Evolutionary conservation across 2,888 invertebrate species (phyloP).

Genomic region (Morpho helenor): DNA sequence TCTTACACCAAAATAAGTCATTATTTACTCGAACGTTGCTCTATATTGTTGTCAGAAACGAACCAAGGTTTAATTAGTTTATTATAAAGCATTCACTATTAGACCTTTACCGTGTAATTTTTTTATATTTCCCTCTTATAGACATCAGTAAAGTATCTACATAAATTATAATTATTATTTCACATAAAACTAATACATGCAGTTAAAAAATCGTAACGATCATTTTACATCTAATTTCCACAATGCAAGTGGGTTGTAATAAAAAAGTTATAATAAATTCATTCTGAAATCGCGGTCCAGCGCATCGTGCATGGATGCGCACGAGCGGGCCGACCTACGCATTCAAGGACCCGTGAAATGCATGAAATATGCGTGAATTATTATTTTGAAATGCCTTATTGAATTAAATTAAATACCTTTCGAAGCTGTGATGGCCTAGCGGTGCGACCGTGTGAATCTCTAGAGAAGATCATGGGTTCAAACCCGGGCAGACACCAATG

Average conservation of each 20-base stretch:
- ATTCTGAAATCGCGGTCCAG: conserved; percentile 60
- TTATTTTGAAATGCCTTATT: conserved; percentile 29
- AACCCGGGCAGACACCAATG: no score
- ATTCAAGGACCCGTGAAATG: conserved; percentile 68
- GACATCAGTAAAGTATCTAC: no score
- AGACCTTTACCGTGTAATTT: background rate
- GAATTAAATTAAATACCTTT: conserved; percentile 10
- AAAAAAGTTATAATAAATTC: conserved; percentile 20
- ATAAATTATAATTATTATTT: background rate
- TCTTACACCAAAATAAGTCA: no score
- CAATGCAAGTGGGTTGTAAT: conserved; percentile 5
- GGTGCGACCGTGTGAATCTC: no score
- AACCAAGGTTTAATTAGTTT: background rate
- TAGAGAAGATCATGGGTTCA: no score
- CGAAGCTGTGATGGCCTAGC: no score
- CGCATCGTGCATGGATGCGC: conserved; percentile 59
- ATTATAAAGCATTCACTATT: background rate
- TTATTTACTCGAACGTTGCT: no score
- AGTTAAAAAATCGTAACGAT: conserved; percentile 8
- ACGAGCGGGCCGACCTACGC: conserved; percentile 44
- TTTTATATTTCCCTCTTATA: no score
- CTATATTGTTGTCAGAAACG: no score
- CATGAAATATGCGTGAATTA: conserved; percentile 37
- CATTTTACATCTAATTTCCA: conserved; percentile 8
- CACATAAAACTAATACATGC: conserved; percentile 1